Conservation (phyloP, 1,140 invertebrate species). For the Sycobia sp. region DNA sequence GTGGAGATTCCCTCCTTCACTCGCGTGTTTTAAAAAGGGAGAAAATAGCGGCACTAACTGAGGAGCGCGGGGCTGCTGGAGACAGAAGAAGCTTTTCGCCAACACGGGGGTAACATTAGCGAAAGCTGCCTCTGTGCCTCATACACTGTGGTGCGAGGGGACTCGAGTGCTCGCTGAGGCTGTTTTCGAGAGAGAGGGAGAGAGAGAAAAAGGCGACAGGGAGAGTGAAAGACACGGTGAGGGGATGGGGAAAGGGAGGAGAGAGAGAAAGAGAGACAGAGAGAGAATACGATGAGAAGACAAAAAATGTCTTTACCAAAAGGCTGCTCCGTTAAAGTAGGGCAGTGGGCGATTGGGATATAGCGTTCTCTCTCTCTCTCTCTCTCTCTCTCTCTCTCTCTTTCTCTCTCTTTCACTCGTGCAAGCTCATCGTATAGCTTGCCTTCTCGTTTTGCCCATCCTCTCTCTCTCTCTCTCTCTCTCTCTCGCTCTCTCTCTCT, state of each 20-base stretch:
- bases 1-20: background rate
- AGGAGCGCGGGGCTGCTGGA: too few species aligned
- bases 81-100: constrained; percentile 1
- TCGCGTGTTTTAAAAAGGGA: background rate
- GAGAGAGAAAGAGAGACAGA: too few species aligned
- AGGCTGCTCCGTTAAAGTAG: constrained; percentile 41
- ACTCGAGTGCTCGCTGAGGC: constrained; percentile 11
- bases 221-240: too few species aligned
- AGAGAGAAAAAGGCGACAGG: background rate
- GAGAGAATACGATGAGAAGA: too few species aligned
- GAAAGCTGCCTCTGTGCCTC: too few species aligned
- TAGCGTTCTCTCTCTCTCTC: constrained; percentile 32
- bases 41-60: background rate
- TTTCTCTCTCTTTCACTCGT: too few species aligned
- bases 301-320: constrained; percentile 35
- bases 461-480: too few species aligned
- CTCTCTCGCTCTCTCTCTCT: too few species aligned
- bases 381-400: constrained; percentile 21
- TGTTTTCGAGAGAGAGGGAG: too few species aligned
- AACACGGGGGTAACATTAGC: constrained; percentile 11
- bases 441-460: too few species aligned
- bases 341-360: constrained; percentile 52
- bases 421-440: too few species aligned
- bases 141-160: too few species aligned
- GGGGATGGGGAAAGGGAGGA: background rate